Evolutionary conservation across 2,113 vertebrate genomes (phyloP).

Genomic region (Notothenia rossii): DNA sequence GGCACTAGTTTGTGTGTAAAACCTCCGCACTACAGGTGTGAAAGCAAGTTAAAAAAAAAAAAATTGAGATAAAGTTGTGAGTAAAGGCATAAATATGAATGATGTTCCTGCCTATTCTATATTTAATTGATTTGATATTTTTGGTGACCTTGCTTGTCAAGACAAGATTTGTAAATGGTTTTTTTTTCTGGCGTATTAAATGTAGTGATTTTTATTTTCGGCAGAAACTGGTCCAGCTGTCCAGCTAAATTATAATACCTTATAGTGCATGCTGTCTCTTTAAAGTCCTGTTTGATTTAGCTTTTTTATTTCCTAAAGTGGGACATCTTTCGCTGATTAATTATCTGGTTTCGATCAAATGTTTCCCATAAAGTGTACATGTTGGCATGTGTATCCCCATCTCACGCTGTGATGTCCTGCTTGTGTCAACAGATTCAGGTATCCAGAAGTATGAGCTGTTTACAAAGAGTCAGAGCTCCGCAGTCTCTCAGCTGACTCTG

Average conservation of each 20-base stretch:
- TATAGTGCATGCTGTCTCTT: too few species aligned
- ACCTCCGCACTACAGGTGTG: too few species aligned
- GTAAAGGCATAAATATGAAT: not conserved
- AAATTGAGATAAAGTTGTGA: too few species aligned
- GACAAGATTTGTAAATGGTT: not conserved
- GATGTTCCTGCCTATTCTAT: not conserved
- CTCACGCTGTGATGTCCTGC: slow-evolving; percentile 8
- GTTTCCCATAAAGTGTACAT: too few species aligned
- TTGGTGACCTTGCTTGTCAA: not conserved
- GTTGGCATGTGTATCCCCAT: not conserved
- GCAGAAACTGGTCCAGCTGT: too few species aligned
- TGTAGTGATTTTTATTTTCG: too few species aligned
- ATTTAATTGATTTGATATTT: not conserved
- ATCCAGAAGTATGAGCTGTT: slow-evolving; percentile 97
- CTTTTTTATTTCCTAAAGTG: not conserved
- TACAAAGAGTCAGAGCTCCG: slow-evolving; percentile 89
- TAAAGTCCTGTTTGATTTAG: not conserved
- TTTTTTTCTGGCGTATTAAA: not conserved
- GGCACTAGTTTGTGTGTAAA: too few species aligned
- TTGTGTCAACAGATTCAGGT: slow-evolving; percentile 86
- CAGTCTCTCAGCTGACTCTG: slow-evolving; percentile 85
- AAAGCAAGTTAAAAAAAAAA: too few species aligned
- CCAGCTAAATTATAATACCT: too few species aligned
- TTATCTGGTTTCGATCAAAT: too few species aligned
- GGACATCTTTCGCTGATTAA: not conserved